phyloP scores from a whole-genome alignment of 2,888 invertebrate genomes.

The Biston betularia region DNA sequence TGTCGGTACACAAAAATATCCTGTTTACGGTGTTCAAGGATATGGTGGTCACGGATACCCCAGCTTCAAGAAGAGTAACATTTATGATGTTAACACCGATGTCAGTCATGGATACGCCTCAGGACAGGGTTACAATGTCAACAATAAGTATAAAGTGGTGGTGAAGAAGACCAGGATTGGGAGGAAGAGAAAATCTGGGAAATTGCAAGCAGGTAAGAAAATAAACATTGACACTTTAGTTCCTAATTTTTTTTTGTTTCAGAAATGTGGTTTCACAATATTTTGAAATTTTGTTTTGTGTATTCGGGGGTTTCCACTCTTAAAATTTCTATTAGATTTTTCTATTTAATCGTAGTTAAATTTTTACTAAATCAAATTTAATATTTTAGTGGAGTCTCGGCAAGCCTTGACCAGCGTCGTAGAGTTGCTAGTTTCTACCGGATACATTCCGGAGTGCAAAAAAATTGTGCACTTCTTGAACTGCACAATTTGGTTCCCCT shows the following conservation, averaged over 20 bases:
- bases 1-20: constrained; percentile 27
- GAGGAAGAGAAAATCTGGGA: constrained; percentile 58
- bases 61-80: constrained; percentile 57
- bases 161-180: constrained; percentile 65
- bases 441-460: no score
- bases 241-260: neutral
- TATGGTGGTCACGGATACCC: constrained; percentile 44
- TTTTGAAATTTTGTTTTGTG: no score
- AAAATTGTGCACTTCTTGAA: no score
- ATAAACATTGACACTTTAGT: neutral
- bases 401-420: no score
- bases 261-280: no score
- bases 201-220: constrained; percentile 60
- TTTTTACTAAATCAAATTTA: no score
- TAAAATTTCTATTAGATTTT: no score
- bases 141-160: constrained; percentile 70
- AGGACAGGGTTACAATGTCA: constrained; percentile 64
- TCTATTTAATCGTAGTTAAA: no score
- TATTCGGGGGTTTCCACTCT: no score
- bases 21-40: constrained; percentile 26
- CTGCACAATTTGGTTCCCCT: no score
- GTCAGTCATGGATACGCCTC: constrained; percentile 62
- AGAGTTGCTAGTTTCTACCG: no score
- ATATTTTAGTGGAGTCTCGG: no score
- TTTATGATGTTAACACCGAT: constrained; percentile 54